Evolutionary conservation across 1,140 invertebrate species (phyloP).

Genomic region (Pinna nobilis): DNA sequence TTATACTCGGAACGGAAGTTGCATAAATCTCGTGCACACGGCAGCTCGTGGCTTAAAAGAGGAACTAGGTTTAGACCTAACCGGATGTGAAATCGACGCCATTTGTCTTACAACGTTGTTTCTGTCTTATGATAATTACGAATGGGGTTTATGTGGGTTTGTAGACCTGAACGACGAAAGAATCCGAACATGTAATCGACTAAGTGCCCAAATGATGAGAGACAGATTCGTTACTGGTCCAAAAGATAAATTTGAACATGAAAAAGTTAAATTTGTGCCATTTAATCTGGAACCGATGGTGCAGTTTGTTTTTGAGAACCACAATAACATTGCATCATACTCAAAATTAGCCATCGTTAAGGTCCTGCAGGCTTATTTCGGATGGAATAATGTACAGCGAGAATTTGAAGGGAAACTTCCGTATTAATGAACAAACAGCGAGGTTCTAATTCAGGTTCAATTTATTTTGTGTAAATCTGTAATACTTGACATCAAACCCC

Average conservation of each 20-base stretch:
- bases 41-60: slow-evolving; percentile 41
- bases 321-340: slow-evolving; percentile 41
- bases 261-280: slow-evolving; percentile 24
- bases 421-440: no score
- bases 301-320: slow-evolving; percentile 40
- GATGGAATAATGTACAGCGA: slow-evolving; percentile 32
- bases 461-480: no score
- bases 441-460: no score
- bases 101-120: slow-evolving; percentile 42
- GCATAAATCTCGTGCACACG: slow-evolving; percentile 33
- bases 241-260: slow-evolving; percentile 50
- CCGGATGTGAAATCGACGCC: slow-evolving; percentile 30
- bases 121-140: slow-evolving; percentile 42
- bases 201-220: slow-evolving; percentile 24
- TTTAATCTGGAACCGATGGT: slow-evolving; percentile 43
- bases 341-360: slow-evolving; percentile 46
- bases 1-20: slow-evolving; percentile 1
- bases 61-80: slow-evolving; percentile 40
- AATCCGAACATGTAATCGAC: slow-evolving; percentile 17
- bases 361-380: slow-evolving; percentile 43
- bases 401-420: slow-evolving; percentile 27
- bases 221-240: slow-evolving; percentile 38
- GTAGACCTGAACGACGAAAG: slow-evolving; percentile 38
- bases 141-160: slow-evolving; percentile 48
- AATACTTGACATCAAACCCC: no score